Evolutionary conservation across 2,888 invertebrate genomes (phyloP).

Genomic region (Podotricha telesiphe): DNA sequence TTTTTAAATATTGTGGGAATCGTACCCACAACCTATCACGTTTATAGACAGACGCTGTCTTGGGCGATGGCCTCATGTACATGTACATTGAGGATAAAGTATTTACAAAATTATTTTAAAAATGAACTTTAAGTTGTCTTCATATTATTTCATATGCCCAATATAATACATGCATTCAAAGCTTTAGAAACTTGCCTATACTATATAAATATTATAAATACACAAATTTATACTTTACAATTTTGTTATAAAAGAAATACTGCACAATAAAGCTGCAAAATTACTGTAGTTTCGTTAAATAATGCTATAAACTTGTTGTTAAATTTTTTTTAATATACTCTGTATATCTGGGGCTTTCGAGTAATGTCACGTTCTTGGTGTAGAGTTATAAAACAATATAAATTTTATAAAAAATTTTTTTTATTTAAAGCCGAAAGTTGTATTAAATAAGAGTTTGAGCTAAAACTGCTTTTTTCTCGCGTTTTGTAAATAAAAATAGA

Average conservation of each 20-base stretch:
- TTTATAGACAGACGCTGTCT: no score
- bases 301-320: slow-evolving; percentile 25
- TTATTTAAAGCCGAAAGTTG: not conserved
- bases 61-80: no score
- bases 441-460: not conserved
- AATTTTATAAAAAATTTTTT: not conserved
- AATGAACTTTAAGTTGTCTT: no score
- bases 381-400: not conserved
- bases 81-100: no score
- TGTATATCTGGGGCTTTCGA: slow-evolving; percentile 26
- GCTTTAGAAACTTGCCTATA: no score
- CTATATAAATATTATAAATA: not conserved
- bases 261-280: slow-evolving; percentile 7
- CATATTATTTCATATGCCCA: not conserved
- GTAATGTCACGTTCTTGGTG: slow-evolving; percentile 31
- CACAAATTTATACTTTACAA: not conserved
- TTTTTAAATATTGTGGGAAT: no score
- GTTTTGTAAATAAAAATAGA: no score
- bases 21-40: no score
- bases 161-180: no score
- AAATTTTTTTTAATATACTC: slow-evolving; percentile 25
- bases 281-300: slow-evolving; percentile 17
- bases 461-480: not conserved
- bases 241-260: not conserved
- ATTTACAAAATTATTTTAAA: no score